A percentile compares a stretch with the other conserved stretches of the same genome.
Conservation (phyloP, 2,888 invertebrate species). For the Netelia inedita region DNA sequence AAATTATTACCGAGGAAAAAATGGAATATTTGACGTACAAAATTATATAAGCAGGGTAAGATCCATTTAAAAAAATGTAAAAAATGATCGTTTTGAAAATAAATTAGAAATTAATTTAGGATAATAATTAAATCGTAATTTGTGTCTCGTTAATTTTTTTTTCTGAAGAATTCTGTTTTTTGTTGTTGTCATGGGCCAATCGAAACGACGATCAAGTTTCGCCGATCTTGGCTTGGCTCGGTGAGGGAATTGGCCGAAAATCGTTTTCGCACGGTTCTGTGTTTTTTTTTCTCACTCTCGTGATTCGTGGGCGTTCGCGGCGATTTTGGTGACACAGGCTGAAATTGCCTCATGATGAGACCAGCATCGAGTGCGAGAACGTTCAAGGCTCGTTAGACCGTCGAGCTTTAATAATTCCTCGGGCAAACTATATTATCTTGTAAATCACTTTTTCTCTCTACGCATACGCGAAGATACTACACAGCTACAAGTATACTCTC, state of each 20-base stretch:
- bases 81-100: too few species aligned
- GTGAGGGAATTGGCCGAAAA: conserved; percentile 34
- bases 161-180: too few species aligned
- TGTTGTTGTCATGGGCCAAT: too few species aligned
- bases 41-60: too few species aligned
- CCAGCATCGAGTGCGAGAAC: conserved; percentile 6
- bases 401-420: conserved; percentile 44
- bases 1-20: background rate
- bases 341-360: conserved; percentile 19
- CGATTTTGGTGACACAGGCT: conserved; percentile 26
- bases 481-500: conserved; percentile 4
- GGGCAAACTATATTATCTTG: conserved; percentile 17
- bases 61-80: too few species aligned
- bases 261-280: conserved; percentile 48
- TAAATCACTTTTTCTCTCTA: conserved; percentile 25
- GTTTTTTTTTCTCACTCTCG: background rate
- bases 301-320: conserved; percentile 17
- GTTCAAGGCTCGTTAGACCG: conserved; percentile 59
- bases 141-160: too few species aligned
- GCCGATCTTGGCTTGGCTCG: background rate
- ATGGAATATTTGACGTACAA: background rate
- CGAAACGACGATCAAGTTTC: background rate
- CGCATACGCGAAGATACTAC: conserved; percentile 1
- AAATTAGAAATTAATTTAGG: too few species aligned
- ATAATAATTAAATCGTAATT: too few species aligned